Evolutionary conservation across 1,140 invertebrate species (phyloP).

Genomic region (Muscidifurax raptorellus): DNA sequence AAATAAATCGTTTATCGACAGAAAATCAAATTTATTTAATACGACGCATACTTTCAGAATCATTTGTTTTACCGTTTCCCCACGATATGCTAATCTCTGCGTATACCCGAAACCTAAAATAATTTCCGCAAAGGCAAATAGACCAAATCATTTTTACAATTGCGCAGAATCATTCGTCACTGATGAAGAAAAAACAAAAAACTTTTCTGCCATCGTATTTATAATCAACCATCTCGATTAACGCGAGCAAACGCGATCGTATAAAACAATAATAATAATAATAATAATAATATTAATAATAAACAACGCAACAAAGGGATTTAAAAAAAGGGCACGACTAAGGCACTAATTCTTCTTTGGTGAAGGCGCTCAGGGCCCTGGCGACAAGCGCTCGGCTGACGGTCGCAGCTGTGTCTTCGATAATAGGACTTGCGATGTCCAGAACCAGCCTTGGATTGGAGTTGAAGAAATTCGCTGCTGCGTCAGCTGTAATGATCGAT

Average conservation of each 20-base stretch:
- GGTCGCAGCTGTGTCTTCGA: conserved; percentile 81
- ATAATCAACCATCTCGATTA: neutral
- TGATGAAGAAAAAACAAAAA: neutral
- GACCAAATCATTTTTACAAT: neutral
- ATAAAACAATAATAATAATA: conserved; percentile 8
- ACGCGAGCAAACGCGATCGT: neutral
- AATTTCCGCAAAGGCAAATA: neutral
- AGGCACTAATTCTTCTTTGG: conserved; percentile 77
- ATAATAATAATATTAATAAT: conserved; percentile 27
- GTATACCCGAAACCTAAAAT: too few relatives aligned
- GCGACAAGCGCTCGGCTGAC: conserved; percentile 78
- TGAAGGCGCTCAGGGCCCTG: conserved; percentile 77
- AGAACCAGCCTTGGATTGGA: conserved; percentile 81
- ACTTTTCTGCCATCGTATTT: too few relatives aligned
- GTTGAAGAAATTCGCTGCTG: conserved; percentile 82
- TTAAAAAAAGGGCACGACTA: neutral
- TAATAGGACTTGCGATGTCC: conserved; percentile 83
- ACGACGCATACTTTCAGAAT: neutral
- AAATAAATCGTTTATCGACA: conserved; percentile 3
- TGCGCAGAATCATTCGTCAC: neutral
- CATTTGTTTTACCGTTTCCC: conserved; percentile 10
- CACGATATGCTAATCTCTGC: too few relatives aligned
- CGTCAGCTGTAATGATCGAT: conserved; percentile 76
- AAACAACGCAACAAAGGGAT: conserved; percentile 26
- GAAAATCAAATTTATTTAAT: conserved; percentile 48